phyloP scores from a whole-genome alignment of 1,140 invertebrate species.

The Zaprionus davidi region DNA sequence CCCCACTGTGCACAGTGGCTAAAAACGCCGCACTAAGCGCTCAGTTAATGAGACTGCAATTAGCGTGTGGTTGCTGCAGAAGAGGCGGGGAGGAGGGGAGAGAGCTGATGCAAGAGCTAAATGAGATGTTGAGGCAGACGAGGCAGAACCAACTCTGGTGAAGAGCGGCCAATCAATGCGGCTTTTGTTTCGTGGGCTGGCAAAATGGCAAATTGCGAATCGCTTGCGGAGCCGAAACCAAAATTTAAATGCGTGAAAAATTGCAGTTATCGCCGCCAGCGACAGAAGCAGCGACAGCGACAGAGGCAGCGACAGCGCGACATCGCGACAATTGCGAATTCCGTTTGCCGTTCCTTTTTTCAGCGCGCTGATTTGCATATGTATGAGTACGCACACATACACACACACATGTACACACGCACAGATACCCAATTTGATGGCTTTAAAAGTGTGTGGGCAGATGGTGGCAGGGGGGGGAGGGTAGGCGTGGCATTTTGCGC shows the following conservation, averaged over 20 bases:
- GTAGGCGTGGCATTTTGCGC: background rate
- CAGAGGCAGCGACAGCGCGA: conserved; percentile 10
- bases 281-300: background rate
- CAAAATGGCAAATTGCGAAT: conserved; percentile 23
- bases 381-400: conserved; percentile 10
- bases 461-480: background rate
- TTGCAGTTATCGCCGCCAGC: conserved; percentile 23
- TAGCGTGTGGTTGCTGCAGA: conserved; percentile 23
- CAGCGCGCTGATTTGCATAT: conserved; percentile 47
- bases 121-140: no score
- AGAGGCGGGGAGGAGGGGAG: no score
- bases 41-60: conserved; percentile 36
- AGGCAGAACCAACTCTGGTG: background rate
- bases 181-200: conserved; percentile 12
- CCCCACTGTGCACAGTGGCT: conserved; percentile 2
- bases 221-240: conserved; percentile 25
- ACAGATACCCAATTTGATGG: conserved; percentile 36
- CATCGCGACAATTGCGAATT: conserved; percentile 33
- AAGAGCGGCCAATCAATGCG: conserved; percentile 33
- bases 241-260: conserved; percentile 51
- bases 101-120: background rate
- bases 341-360: conserved; percentile 19
- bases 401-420: background rate
- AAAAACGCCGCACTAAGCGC: conserved; percentile 1
- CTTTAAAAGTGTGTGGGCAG: conserved; percentile 17